Conservation (phyloP, 2,113 vertebrate genomes). For the Columbina picui region DNA sequence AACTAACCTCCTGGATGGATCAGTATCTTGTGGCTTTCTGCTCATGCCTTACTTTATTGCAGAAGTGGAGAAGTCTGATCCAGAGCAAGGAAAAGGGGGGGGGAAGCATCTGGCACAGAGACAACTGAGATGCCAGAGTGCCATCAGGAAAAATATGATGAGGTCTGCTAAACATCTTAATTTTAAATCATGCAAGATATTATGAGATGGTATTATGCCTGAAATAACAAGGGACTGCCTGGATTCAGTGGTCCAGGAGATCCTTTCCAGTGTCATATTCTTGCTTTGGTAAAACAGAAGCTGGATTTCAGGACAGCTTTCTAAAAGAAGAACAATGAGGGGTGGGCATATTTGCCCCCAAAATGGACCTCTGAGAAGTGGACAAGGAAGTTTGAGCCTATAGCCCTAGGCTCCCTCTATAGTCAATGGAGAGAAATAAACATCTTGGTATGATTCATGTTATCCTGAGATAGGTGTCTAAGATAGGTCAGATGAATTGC, state of each 20-base stretch:
- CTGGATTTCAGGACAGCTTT: background rate
- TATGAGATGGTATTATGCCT: background rate
- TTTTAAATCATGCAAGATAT: background rate
- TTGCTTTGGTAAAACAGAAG: background rate
- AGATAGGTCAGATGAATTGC: conserved; percentile 69
- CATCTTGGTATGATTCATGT: conserved; percentile 66
- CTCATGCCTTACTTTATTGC: conserved; percentile 68
- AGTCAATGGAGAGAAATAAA: conserved; percentile 68
- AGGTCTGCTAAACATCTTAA: background rate
- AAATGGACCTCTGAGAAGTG: background rate
- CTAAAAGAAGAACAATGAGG: background rate
- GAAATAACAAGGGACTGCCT: background rate
- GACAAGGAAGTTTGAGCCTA: conserved; percentile 30
- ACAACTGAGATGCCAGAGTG: conserved; percentile 1
- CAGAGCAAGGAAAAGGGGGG: background rate
- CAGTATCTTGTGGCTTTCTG: conserved; percentile 69
- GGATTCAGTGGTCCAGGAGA: background rate
- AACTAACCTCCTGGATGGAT: conserved; percentile 70
- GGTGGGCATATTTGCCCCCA: background rate
- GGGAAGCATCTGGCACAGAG: background rate
- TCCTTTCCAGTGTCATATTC: background rate
- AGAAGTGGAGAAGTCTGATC: conserved; percentile 29
- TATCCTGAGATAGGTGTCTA: conserved; percentile 65
- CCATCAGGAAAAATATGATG: conserved; percentile 24
- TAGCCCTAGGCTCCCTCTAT: conserved; percentile 70